Base-by-base conservation (phyloP, 2,888 invertebrate genomes). In the Halictus ligatus region DNA sequence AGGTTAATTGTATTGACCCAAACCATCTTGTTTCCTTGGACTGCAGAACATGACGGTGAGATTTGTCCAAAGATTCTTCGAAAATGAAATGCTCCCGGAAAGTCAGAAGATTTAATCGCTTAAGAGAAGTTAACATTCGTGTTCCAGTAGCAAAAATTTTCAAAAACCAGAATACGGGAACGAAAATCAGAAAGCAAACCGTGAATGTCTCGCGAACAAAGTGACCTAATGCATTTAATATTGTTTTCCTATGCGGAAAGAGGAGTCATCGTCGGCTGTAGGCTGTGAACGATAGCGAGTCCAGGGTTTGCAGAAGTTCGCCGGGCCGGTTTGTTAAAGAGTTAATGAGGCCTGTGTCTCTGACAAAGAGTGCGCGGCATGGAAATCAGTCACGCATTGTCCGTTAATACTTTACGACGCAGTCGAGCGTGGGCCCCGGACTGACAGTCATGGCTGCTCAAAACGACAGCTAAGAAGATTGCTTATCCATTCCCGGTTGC, bases 371-470 rank as follows among this genome's bases (percentile, higher is more conserved):
- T 58, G 73, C 83, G 78, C 83, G 78, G 85, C 82, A 85, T 72
- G 87, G 89, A 84, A 89, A 89, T 87, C 89, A 89, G 89, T 89
- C 89, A 88, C 86, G 89, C 89, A 89, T 89, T 89, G 88, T 88
- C 89, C 88, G 89, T 81, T 83, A 78, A 89, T 89, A 88, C 88
- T 89, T 89, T 88, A 89, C 89, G 89, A 89, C 81, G 88, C 86
- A 80, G 76, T 83, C 81, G 81, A 89, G 85, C 88, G 88, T 89
- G 89, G 85, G 87, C 81, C 74, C 76, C 76, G 60, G 87, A 75
- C 86, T 88, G 89, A 89, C 89, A 89, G 85, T 89, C 89, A 89
- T 89, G 83, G 88, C 88, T 87, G 86, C 83, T 89, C 86, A 88
- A 86, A 89, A 78, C 89, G 89, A 89, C 89, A 89, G 89, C 89